A percentile compares a stretch with the other conserved stretches of the same genome.
These are phyloP conservation scores for Eidolon dupreanum DNA, from an alignment of 2,797 vertebrate species.

Conservation along the genomic window DNA sequence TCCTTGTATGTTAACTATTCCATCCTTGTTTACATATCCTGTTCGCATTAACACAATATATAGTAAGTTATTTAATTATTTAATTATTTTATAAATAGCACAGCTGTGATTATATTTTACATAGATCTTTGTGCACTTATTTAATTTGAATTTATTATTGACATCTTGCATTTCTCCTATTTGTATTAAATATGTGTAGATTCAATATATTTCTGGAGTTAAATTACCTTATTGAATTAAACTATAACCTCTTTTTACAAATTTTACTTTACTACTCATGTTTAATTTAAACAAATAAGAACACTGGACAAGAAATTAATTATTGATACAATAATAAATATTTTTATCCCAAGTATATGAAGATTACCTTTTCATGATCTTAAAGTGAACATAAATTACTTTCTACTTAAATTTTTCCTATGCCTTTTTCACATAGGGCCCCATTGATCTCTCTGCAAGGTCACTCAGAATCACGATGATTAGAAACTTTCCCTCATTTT, in stretches of 20 bases:
- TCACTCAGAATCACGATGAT: background rate
- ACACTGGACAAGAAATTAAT: background rate
- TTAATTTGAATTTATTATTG: conserved; percentile 1
- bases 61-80: background rate
- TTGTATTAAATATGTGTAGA: background rate
- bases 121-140: background rate
- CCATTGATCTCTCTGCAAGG: background rate
- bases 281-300: conserved; percentile 30
- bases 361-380: background rate
- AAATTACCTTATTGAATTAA: background rate
- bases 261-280: background rate
- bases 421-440: background rate
- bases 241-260: background rate
- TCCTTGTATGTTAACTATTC: background rate
- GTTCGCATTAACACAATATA: background rate
- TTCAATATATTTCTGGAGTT: background rate
- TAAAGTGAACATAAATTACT: background rate
- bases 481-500: background rate
- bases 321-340: background rate
- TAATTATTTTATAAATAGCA: background rate
- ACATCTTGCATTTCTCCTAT: background rate
- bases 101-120: background rate
- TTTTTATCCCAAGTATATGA: background rate
- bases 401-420: background rate
- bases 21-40: background rate